Conservation (phyloP, 2,888 invertebrate species). For the Melanostoma scalare region DNA sequence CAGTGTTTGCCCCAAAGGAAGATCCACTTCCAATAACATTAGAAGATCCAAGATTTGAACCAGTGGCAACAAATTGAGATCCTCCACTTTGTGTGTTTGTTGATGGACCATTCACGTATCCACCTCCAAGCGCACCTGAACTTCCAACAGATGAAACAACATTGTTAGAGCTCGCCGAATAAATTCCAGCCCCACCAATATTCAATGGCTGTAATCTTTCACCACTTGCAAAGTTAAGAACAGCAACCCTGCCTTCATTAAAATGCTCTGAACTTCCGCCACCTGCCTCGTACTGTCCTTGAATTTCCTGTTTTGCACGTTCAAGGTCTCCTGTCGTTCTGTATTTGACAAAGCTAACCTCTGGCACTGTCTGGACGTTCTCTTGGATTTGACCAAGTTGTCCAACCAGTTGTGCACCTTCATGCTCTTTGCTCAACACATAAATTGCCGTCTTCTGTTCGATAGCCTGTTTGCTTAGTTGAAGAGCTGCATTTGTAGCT, state of each 20-base stretch:
- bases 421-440: slow-evolving; percentile 77
- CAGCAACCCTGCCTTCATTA: slow-evolving; percentile 78
- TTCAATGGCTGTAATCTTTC: neutral
- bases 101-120: neutral
- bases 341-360: slow-evolving; percentile 79
- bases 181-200: slow-evolving; percentile 5
- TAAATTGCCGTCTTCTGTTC: slow-evolving; percentile 78
- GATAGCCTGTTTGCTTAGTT: slow-evolving; percentile 77
- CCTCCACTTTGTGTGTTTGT: neutral
- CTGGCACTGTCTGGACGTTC: slow-evolving; percentile 76
- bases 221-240: slow-evolving; percentile 77
- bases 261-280: slow-evolving; percentile 75
- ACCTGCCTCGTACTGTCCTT: slow-evolving; percentile 77
- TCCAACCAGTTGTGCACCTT: slow-evolving; percentile 76
- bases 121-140: neutral
- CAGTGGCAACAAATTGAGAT: neutral
- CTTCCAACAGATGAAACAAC: neutral
- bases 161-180: neutral
- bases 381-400: slow-evolving; percentile 77
- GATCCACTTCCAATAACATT: neutral
- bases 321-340: slow-evolving; percentile 79
- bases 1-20: neutral
- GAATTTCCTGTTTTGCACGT: slow-evolving; percentile 78
- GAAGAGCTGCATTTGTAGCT: slow-evolving; percentile 77
- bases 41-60: neutral